Evolutionary conservation across 2,888 invertebrate species (phyloP).

Genomic region (Laothoe populi): DNA sequence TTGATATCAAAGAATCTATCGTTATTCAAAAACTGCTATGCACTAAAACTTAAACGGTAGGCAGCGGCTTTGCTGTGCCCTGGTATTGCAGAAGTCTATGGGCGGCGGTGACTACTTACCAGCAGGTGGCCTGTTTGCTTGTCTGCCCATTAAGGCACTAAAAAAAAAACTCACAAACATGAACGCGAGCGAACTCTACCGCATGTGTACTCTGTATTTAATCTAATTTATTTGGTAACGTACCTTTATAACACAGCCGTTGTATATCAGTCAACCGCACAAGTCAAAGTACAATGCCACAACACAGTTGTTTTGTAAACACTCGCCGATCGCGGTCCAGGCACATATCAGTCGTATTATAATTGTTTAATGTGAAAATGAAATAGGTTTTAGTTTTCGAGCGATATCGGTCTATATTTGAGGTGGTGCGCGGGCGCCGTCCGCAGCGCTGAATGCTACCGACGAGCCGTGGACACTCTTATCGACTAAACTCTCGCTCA

Average conservation of each 20-base stretch:
- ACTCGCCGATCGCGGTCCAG: slow-evolving; percentile 54
- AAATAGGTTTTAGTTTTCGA: slow-evolving; percentile 39
- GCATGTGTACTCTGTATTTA: slow-evolving; percentile 41
- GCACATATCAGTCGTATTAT: slow-evolving; percentile 66
- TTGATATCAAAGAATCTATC: not conserved
- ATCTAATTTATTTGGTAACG: slow-evolving; percentile 29
- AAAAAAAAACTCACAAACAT: slow-evolving; percentile 41
- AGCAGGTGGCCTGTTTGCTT: too few relatives aligned
- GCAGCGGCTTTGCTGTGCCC: too few relatives aligned
- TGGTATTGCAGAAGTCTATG: too few relatives aligned
- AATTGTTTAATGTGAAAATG: slow-evolving; percentile 57
- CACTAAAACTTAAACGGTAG: too few relatives aligned
- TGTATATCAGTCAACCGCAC: slow-evolving; percentile 46
- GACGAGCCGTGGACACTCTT: slow-evolving; percentile 60
- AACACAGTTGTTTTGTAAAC: slow-evolving; percentile 70
- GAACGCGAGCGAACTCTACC: slow-evolving; percentile 25
- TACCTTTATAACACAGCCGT: slow-evolving; percentile 34
- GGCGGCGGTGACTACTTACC: too few relatives aligned
- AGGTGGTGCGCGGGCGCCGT: slow-evolving; percentile 63
- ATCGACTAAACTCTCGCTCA: slow-evolving; percentile 68
- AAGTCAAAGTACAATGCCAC: slow-evolving; percentile 61
- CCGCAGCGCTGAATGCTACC: slow-evolving; percentile 61
- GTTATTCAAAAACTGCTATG: slow-evolving; percentile 1
- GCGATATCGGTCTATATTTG: slow-evolving; percentile 38
- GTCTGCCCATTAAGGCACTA: too few relatives aligned